Conservation (phyloP, 2,113 vertebrate genomes). For the Lipotes vexillifer region DNA sequence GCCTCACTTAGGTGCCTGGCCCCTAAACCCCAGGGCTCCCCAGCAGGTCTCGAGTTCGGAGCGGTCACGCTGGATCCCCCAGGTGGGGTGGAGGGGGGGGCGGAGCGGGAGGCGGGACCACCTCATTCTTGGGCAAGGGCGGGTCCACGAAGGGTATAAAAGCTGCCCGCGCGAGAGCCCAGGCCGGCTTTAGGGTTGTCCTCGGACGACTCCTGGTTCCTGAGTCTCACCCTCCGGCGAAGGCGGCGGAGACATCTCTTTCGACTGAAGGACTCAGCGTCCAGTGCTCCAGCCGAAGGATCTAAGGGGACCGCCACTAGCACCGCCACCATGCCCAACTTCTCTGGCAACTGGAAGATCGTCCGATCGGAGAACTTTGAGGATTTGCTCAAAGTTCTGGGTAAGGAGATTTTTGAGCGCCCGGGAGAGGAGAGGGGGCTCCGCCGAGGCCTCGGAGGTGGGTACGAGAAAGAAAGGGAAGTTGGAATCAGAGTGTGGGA, state of each 20-base stretch:
- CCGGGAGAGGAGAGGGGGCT: neutral
- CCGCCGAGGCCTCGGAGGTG: neutral
- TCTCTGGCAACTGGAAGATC: conserved; percentile 93
- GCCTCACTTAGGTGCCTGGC: neutral
- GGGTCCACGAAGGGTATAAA: conserved; percentile 55
- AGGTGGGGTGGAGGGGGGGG: conserved; percentile 44
- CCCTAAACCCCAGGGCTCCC: neutral
- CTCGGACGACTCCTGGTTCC: neutral
- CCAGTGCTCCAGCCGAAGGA: neutral
- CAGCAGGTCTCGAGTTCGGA: neutral
- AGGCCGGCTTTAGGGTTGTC: neutral
- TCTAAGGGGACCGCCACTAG: neutral
- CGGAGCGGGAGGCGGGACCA: conserved; percentile 37
- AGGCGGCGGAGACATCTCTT: neutral
- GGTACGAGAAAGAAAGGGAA: neutral
- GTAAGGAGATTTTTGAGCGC: conserved; percentile 78
- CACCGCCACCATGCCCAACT: conserved; percentile 85
- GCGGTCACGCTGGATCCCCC: neutral
- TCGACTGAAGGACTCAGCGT: neutral
- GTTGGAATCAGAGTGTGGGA: neutral
- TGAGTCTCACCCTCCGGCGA: neutral
- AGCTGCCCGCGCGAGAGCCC: neutral
- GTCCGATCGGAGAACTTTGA: conserved; percentile 93
- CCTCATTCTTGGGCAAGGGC: neutral
- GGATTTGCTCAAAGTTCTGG: conserved; percentile 90